These are phyloP conservation scores for Sepiola atlantica DNA, from an alignment of 2,888 invertebrate genomes.

Conservation along the genomic window DNA sequence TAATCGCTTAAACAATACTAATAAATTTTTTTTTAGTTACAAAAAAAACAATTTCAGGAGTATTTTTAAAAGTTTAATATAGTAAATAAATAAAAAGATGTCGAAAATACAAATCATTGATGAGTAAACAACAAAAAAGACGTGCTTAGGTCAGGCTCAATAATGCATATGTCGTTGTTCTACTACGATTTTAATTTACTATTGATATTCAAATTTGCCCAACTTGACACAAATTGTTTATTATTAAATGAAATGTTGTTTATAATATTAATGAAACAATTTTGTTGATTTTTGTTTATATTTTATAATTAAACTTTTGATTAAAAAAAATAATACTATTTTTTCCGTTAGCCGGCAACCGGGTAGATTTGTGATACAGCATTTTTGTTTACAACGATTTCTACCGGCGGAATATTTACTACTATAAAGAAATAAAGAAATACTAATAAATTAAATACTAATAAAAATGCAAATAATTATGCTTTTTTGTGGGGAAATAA, in stretches of 20 bases:
- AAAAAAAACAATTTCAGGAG: not conserved
- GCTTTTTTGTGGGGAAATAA: not conserved
- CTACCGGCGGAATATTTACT: not conserved
- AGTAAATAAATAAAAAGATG: not conserved
- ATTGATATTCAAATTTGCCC: not conserved
- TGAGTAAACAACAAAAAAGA: not conserved
- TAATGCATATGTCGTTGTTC: not conserved
- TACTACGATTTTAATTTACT: constrained; percentile 10
- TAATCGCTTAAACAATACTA: not conserved
- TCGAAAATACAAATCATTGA: not conserved
- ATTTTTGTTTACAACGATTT: not conserved
- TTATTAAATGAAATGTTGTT: not conserved
- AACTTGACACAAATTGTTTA: not conserved
- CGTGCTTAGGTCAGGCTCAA: not conserved
- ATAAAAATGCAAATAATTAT: not conserved
- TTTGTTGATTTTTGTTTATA: not conserved
- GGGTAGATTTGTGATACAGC: not conserved
- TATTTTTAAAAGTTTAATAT: not conserved
- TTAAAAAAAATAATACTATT: not conserved
- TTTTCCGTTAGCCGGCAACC: not conserved
- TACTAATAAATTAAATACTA: not conserved
- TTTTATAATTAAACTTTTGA: not conserved
- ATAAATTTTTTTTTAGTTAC: not conserved
- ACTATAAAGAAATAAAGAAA: not conserved
- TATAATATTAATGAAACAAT: not conserved